These are phyloP conservation scores for Microplitis demolitor DNA, from an alignment of 1,140 invertebrate species.

Conservation along the genomic window DNA sequence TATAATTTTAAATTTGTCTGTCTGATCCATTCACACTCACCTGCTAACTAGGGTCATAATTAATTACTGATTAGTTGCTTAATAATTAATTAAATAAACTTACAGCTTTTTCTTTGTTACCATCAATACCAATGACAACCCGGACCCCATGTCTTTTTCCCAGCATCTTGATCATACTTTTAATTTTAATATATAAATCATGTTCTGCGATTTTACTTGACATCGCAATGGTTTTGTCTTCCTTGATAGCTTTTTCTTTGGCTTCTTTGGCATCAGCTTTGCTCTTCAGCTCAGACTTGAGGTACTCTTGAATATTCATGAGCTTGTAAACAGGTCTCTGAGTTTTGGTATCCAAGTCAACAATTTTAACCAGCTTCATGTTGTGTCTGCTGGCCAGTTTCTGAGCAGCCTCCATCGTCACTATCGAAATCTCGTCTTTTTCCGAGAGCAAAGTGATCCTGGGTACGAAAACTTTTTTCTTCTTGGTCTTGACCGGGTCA, in stretches of 20 bases:
- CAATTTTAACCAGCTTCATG: conserved; percentile 69
- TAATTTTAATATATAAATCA: conserved; percentile 66
- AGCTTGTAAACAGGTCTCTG: conserved; percentile 68
- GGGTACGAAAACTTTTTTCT: conserved; percentile 26
- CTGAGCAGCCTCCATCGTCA: conserved; percentile 63
- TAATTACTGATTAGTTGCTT: background rate
- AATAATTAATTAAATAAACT: conserved; percentile 20
- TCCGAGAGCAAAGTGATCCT: conserved; percentile 23
- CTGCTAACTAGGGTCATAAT: too few relatives aligned
- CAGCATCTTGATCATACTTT: conserved; percentile 68
- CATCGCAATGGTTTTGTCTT: conserved; percentile 53
- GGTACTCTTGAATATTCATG: conserved; percentile 51
- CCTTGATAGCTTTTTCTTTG: conserved; percentile 34
- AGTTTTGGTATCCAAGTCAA: conserved; percentile 67
- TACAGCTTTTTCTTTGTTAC: conserved; percentile 54
- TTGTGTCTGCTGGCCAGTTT: conserved; percentile 67
- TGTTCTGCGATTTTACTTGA: conserved; percentile 67
- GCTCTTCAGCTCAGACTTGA: conserved; percentile 50
- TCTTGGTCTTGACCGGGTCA: conserved; percentile 8
- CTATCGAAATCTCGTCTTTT: conserved; percentile 30
- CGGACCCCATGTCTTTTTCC: conserved; percentile 67
- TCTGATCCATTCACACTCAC: too few relatives aligned
- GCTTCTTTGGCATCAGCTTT: conserved; percentile 24
- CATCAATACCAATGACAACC: conserved; percentile 63
- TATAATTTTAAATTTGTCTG: too few relatives aligned